Evolutionary conservation across 2,797 vertebrate species (phyloP).

Genomic region (Alauda arvensis): DNA sequence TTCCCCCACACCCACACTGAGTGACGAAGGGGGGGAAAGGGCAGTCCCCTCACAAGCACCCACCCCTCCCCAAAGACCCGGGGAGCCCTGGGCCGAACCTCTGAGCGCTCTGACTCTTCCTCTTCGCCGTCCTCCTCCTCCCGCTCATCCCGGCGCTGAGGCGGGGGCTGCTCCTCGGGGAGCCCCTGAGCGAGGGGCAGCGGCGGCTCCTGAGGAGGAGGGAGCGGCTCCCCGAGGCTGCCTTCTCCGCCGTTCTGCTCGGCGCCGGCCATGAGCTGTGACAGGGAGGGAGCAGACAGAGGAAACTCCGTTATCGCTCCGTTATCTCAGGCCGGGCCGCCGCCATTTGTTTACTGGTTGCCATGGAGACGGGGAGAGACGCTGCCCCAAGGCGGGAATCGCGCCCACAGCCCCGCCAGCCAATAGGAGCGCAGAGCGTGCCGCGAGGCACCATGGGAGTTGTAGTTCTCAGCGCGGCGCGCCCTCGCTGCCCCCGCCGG

Average conservation of each 20-base stretch:
- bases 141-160: background rate
- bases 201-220: accelerated
- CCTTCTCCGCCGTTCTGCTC: background rate
- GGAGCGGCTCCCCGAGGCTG: background rate
- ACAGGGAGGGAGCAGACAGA: background rate
- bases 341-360: conserved; percentile 68
- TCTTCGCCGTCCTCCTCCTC: background rate
- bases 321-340: accelerated
- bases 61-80: background rate
- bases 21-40: background rate
- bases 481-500: accelerated
- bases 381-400: accelerated
- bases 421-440: accelerated
- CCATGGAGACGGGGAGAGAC: background rate
- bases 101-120: background rate
- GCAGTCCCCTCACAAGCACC: background rate
- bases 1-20: background rate
- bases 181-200: background rate
- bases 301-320: background rate
- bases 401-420: accelerated
- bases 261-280: background rate
- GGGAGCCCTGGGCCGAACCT: conserved; percentile 45
- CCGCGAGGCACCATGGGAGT: background rate
- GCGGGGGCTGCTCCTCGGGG: background rate
- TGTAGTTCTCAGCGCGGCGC: accelerated